Evolutionary conservation across 2,113 vertebrate genomes (phyloP), one percentile per base, ranked within the genome.

Genomic region (Chlorodrepanis virens): DNA sequence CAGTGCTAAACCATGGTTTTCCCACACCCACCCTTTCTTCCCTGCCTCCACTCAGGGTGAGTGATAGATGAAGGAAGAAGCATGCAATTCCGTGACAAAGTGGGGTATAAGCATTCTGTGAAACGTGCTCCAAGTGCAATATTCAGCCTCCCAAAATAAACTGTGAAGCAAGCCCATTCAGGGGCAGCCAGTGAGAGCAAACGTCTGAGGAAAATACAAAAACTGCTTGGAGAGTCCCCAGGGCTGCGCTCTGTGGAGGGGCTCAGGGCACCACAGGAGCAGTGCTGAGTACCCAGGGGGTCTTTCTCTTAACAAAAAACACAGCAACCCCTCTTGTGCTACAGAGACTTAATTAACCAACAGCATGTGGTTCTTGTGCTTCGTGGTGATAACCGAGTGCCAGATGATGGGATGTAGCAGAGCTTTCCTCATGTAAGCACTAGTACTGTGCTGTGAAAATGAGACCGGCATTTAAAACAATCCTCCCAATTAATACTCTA

Each of bases 281-380:
- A 7, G 63, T 40, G 53, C 75, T 4, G 2, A 54, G 69, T 71
- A 87, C 89, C 92, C 88, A 33, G 52, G 44, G 64, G 39, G 69
- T 45, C 80, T 39, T 47, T 44, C 47, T 54, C 45, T 35, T 63
- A 69, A 45, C 0, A 0, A 92, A 95, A 94, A 90, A 4, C 47
- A 90, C 70, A 94, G 57, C 77, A 67, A 20, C 44, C 29, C 49
- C 37, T 59, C 45, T 52, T 47, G 47, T 78, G 84, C 95, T 96
- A 64, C 69, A 79, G 97, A 95, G 94, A 75, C 89, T 89, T 96
- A 88, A 97, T 97, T 97, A 97, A 84, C 60, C 77, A 90, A 12
- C 68, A 70, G 92, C 82, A 54, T 80, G 86, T 93, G 89, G 78
- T 87, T 94, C 89, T 96, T 93, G 74, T 94, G 96, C 95, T 95